These are phyloP conservation scores for Unio delphinus DNA, from an alignment of 2,888 invertebrate species.

Conservation along the genomic window DNA sequence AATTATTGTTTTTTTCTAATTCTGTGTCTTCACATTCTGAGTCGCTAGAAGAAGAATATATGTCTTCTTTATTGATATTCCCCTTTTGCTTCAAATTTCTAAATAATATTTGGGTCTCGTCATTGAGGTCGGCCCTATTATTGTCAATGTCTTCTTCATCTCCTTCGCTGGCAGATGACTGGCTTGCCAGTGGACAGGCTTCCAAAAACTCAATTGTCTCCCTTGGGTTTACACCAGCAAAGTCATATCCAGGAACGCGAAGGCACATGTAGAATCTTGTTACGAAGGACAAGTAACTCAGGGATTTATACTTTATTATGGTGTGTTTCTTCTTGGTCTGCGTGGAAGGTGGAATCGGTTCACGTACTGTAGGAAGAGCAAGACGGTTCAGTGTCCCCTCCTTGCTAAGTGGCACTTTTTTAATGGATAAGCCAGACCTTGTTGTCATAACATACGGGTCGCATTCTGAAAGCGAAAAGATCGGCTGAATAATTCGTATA, in stretches of 20 bases:
- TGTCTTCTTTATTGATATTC: neutral
- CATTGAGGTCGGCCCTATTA: slow-evolving; percentile 5
- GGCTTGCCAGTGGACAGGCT: slow-evolving; percentile 11
- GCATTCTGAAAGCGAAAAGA: slow-evolving; percentile 37
- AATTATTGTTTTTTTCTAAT: too few relatives aligned
- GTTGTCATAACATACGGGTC: slow-evolving; percentile 59
- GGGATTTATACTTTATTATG: slow-evolving; percentile 34
- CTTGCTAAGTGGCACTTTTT: slow-evolving; percentile 40
- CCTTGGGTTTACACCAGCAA: slow-evolving; percentile 35
- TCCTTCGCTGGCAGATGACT: slow-evolving; percentile 4
- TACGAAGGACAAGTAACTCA: slow-evolving; percentile 56
- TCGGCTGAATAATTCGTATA: too few relatives aligned
- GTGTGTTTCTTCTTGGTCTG: slow-evolving; percentile 15
- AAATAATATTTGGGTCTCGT: neutral
- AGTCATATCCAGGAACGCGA: slow-evolving; percentile 41
- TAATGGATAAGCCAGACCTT: slow-evolving; percentile 58
- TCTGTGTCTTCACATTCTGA: neutral
- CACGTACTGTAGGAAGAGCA: slow-evolving; percentile 2
- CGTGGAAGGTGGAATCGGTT: slow-evolving; percentile 9
- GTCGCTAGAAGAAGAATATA: neutral
- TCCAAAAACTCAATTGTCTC: slow-evolving; percentile 27
- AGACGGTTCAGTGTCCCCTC: slow-evolving; percentile 19
- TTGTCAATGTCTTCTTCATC: slow-evolving; percentile 10
- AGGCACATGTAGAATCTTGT: slow-evolving; percentile 53
- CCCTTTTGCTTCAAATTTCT: neutral